Evolutionary conservation across 2,888 invertebrate species (phyloP).

Genomic region (Agrotis puta): DNA sequence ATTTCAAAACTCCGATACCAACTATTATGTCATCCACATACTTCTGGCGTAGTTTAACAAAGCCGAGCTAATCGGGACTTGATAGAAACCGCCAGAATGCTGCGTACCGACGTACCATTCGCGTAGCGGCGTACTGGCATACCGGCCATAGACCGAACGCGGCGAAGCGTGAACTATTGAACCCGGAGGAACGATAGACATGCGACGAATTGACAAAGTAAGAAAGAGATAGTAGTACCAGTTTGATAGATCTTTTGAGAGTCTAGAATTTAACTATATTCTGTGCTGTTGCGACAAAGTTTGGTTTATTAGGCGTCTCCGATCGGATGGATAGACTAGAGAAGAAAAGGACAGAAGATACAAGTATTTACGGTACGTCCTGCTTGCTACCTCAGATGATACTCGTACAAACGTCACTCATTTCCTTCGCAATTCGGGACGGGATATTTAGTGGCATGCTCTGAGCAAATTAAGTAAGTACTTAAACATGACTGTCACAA

Average conservation of each 20-base stretch:
- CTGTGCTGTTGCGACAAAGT: no score
- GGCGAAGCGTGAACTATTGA: constrained; percentile 73
- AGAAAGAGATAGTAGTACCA: constrained; percentile 14
- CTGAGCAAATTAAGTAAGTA: no score
- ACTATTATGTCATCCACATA: constrained; percentile 35
- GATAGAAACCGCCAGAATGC: constrained; percentile 50
- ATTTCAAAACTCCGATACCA: constrained; percentile 18
- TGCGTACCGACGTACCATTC: constrained; percentile 60
- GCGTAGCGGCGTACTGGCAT: constrained; percentile 52
- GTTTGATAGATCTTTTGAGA: background rate
- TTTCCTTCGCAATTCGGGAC: no score
- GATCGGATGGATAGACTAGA: no score
- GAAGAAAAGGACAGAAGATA: no score
- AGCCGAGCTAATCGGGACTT: constrained; percentile 45
- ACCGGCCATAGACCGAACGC: constrained; percentile 61
- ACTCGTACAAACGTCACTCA: no score
- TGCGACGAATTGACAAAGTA: constrained; percentile 36
- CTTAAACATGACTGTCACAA: no score
- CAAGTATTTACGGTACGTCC: no score
- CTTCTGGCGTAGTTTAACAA: constrained; percentile 36
- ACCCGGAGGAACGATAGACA: constrained; percentile 64
- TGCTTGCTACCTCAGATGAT: no score
- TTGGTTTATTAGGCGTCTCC: no score
- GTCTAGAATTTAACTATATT: no score
- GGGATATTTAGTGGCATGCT: no score